These are phyloP conservation scores for Drosophila kambysellisi DNA, from an alignment of 2,888 invertebrate genomes.

Conservation along the genomic window DNA sequence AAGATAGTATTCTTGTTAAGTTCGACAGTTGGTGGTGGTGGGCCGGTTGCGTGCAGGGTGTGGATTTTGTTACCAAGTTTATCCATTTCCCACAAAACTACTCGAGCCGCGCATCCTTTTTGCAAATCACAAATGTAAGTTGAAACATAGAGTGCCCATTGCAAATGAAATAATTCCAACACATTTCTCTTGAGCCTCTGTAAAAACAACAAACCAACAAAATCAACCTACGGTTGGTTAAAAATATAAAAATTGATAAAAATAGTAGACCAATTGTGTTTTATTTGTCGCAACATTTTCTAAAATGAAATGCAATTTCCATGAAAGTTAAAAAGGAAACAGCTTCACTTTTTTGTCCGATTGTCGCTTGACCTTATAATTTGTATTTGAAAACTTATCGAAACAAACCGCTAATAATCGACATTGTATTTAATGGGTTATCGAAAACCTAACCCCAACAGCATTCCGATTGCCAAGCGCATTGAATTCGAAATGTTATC, in stretches of 20 bases:
- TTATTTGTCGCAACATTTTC: slow-evolving; percentile 15
- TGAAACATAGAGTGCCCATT: slow-evolving; percentile 29
- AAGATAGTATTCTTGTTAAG: slow-evolving; percentile 50
- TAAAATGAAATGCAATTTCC: background rate
- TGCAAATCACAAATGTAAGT: slow-evolving; percentile 25
- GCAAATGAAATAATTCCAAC: slow-evolving; percentile 27
- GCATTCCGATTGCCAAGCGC: background rate
- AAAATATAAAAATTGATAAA: slow-evolving; percentile 84
- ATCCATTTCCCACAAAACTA: slow-evolving; percentile 11
- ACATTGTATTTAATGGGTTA: background rate
- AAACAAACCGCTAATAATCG: background rate
- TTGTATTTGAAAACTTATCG: background rate
- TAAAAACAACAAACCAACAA: slow-evolving; percentile 69
- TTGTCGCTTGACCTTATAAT: background rate
- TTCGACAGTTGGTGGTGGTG: slow-evolving; percentile 25
- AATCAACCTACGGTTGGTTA: slow-evolving; percentile 76
- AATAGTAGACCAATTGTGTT: slow-evolving; percentile 76
- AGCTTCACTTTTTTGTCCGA: background rate
- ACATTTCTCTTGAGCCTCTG: slow-evolving; percentile 45
- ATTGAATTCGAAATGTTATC: background rate
- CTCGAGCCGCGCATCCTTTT: slow-evolving; percentile 9
- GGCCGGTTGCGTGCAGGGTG: slow-evolving; percentile 1
- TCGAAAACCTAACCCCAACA: background rate
- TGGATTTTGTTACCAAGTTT: background rate
- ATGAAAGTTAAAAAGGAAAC: too few relatives aligned